Base-by-base conservation (phyloP, 2,888 invertebrate species). In the Epinotia ramella region DNA sequence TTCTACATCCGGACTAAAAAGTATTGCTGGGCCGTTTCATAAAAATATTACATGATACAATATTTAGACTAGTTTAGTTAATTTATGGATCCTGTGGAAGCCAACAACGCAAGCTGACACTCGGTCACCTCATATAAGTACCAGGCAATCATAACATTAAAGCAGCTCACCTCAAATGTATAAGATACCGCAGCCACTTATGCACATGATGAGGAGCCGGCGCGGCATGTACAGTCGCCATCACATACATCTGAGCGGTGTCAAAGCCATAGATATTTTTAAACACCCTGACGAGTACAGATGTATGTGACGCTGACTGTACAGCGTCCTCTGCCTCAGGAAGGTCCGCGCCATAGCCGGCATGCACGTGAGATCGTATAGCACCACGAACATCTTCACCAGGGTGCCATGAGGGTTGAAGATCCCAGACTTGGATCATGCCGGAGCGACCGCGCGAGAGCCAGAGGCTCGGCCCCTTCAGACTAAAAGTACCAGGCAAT, bases 351-450 rank as follows among this genome's bases (percentile, higher is more conserved):
- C 97, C 93, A 97, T 96, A 67, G 97, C 95, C 79, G 99, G 99
- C 99, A 99, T 99, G 88, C 98, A 97, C 18, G 96, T 95, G 88
- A 99, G 96, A 94, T 99, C 98, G 92, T 99, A 99, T 87, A 97
- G 96, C 81, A 99, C 97, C 80, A 99, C 98, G 95, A 99, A 99
- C 98, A 99, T 99, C 94, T 96, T 96, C 60, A 99, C 98, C 76
- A 99, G 98, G 3, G 99, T 99, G 81, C 98, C 98, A 92, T 98
- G 96, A 0, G 99, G 99, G 95, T 99, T 99, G 94, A 99, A 97
- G 69, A 99, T 95, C 20, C 0, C 99, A 99, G 83, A 99, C 98
- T 95, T 99, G 99, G 72, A 99, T 96, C 0, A 98, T 99, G 81
- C 99, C 99, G 73, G 96, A 96, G 81, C 97, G 96, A 11, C 99